These are phyloP conservation scores for Drosophila cardini DNA, from an alignment of 1,140 invertebrate species.

Conservation along the genomic window DNA sequence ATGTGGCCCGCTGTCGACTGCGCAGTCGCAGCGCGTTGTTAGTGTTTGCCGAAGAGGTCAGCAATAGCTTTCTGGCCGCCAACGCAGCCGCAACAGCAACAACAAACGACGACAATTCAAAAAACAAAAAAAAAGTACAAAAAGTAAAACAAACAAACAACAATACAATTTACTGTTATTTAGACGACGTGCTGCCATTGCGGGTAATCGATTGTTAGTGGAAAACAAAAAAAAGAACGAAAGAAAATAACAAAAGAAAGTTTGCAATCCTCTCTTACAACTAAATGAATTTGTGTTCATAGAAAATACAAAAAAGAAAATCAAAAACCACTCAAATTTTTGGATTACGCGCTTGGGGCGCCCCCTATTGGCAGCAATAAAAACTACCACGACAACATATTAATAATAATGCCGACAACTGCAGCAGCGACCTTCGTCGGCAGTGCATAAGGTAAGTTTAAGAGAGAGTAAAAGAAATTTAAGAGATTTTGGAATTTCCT, in stretches of 20 bases:
- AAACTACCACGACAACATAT: conserved; percentile 19
- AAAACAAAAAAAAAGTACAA: conserved; percentile 52
- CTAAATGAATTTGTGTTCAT: conserved; percentile 14
- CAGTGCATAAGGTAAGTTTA: conserved; percentile 73
- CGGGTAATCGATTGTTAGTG: conserved; percentile 54
- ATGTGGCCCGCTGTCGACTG: conserved; percentile 68
- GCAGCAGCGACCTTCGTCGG: conserved; percentile 60
- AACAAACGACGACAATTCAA: conserved; percentile 41
- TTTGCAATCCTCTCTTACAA: conserved; percentile 20
- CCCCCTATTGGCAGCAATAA: conserved; percentile 12
- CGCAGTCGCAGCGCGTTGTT: conserved; percentile 71
- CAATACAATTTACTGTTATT: conserved; percentile 74
- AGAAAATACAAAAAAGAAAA: conserved; percentile 32
- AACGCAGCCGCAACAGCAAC: conserved; percentile 34
- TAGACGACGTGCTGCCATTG: conserved; percentile 46
- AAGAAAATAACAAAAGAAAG: conserved; percentile 37
- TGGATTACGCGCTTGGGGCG: conserved; percentile 68
- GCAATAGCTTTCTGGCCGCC: conserved; percentile 41
- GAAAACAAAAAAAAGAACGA: conserved; percentile 42
- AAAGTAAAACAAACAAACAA: conserved; percentile 54
- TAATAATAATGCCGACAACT: conserved; percentile 49
- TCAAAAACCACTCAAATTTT: conserved; percentile 44
- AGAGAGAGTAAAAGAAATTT: not conserved
- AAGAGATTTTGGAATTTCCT: conserved; percentile 7
- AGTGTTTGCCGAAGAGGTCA: conserved; percentile 71